phyloP scores from a whole-genome alignment of 2,113 vertebrate species.

The Ornithorhynchus anatinus region DNA sequence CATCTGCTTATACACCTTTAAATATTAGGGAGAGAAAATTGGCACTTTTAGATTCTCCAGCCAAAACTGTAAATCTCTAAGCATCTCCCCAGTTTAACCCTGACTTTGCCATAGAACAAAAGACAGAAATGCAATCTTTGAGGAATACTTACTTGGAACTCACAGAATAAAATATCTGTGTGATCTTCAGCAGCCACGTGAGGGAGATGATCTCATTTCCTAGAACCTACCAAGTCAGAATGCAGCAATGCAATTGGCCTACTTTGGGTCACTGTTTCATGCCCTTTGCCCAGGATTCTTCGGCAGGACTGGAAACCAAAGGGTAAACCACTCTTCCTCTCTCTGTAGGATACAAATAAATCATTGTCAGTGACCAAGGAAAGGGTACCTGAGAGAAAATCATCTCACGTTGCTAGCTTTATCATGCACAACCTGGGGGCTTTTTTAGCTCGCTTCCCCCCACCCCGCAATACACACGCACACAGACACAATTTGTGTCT shows the following conservation, averaged over 20 bases:
- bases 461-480: no score
- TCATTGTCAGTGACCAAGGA: conserved; percentile 7
- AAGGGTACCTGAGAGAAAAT: conserved; percentile 11
- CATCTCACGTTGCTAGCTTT: conserved; percentile 36
- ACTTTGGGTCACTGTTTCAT: conserved; percentile 1
- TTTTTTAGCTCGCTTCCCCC: conserved; percentile 10
- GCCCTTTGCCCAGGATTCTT: conserved; percentile 3
- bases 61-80: conserved; percentile 36
- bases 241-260: conserved; percentile 1
- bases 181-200: conserved; percentile 14
- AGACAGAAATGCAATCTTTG: conserved; percentile 22
- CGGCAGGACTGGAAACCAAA: conserved; percentile 29
- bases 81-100: conserved; percentile 61
- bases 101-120: conserved; percentile 17
- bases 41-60: no score
- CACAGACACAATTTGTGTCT: conserved; percentile 68
- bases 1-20: conserved; percentile 35
- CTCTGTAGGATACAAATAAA: not conserved
- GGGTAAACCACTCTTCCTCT: conserved; percentile 9
- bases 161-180: conserved; percentile 25
- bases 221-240: conserved; percentile 42
- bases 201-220: conserved; percentile 50
- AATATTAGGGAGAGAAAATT: no score
- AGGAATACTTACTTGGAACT: conserved; percentile 4
- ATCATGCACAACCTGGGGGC: conserved; percentile 42